These are phyloP conservation scores for Platygyra sinensis DNA, from an alignment of 64 coral and sea anemone species.

Conservation along the genomic window DNA sequence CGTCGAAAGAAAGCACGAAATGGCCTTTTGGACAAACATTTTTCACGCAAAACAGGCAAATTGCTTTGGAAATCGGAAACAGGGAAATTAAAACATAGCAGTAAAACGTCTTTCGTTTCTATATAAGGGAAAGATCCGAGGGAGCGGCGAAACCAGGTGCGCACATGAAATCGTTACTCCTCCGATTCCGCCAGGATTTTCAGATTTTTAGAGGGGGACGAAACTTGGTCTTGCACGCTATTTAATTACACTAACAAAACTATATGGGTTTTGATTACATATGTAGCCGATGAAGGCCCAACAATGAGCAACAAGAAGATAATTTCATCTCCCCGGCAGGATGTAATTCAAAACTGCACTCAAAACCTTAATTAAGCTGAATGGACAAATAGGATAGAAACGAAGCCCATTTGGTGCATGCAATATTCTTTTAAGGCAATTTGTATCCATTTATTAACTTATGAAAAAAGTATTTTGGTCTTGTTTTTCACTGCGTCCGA, in stretches of 20 bases:
- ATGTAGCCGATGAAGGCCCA: neutral
- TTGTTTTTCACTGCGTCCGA: too few species aligned
- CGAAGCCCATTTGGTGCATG: neutral
- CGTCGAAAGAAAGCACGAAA: neutral
- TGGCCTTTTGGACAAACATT: slow-evolving; percentile 28
- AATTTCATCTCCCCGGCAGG: neutral
- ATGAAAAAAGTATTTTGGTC: neutral
- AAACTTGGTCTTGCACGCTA: too few species aligned
- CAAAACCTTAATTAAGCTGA: neutral
- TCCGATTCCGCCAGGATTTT: too few species aligned
- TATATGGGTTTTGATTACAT: neutral
- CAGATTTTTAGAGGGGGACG: too few species aligned
- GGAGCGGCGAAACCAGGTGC: too few species aligned
- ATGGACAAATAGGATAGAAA: neutral
- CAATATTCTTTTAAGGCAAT: neutral
- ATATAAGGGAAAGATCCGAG: neutral
- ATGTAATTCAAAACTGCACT: neutral
- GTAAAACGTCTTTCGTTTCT: too few species aligned
- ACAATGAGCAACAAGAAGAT: slow-evolving; percentile 10
- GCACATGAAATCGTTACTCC: too few species aligned
- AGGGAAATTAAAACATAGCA: neutral
- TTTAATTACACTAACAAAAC: neutral
- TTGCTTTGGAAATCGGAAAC: slow-evolving; percentile 21
- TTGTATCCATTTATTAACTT: neutral
- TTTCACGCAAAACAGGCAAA: neutral